Percentiles rank a stretch among this genome's conserved stretches.
These are phyloP conservation scores for Oscheius myriophilus DNA, from an alignment of 2,888 invertebrate species.

Conservation along the genomic window DNA sequence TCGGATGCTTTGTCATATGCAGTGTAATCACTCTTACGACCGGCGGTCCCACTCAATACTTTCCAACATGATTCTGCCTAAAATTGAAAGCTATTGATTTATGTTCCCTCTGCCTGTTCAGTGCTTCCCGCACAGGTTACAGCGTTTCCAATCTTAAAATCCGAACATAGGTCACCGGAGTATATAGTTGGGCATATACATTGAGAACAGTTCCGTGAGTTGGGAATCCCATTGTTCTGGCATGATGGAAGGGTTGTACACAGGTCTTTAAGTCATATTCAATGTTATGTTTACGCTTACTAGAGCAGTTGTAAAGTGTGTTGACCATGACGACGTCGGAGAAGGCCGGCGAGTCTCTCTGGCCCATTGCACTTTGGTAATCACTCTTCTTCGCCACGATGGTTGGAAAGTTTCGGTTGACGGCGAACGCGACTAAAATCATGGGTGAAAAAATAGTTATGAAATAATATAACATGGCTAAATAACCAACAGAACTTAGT, in stretches of 20 bases:
- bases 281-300: not conserved
- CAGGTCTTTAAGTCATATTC: not conserved
- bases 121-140: too few relatives aligned
- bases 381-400: not conserved
- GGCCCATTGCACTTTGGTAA: slow-evolving; percentile 1
- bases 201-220: not conserved
- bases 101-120: too few relatives aligned
- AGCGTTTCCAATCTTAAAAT: too few relatives aligned
- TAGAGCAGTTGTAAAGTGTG: slow-evolving; percentile 1
- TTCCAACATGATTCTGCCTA: too few relatives aligned
- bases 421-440: not conserved
- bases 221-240: not conserved
- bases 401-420: not conserved
- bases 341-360: not conserved
- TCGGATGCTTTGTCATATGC: not conserved
- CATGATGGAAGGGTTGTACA: not conserved
- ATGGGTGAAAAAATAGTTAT: too few relatives aligned
- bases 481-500: too few relatives aligned
- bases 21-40: too few relatives aligned
- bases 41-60: too few relatives aligned
- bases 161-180: not conserved
- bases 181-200: not conserved
- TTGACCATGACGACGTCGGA: slow-evolving; percentile 1
- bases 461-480: too few relatives aligned
- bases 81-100: too few relatives aligned